phyloP scores from a whole-genome alignment of 1,140 invertebrate species.

The Procambarus virginalis region DNA sequence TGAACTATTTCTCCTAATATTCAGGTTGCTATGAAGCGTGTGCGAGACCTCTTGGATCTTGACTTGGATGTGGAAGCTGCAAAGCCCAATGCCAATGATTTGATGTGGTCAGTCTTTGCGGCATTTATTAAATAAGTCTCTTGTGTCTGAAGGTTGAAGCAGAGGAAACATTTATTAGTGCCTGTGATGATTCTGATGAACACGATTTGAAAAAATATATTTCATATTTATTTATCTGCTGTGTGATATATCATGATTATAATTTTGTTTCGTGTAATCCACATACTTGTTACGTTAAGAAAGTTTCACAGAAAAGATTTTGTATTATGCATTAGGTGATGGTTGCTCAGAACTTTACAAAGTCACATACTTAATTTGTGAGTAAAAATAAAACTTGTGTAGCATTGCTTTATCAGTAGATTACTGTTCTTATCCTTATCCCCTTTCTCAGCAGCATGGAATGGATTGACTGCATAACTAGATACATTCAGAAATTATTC shows the following conservation, averaged over 20 bases:
- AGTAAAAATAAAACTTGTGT: background rate
- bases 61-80: conserved; percentile 95
- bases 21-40: conserved; percentile 80
- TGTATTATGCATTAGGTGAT: conserved; percentile 9
- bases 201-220: conserved; percentile 7
- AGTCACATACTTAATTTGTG: background rate
- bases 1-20: background rate
- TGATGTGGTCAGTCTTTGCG: conserved; percentile 99
- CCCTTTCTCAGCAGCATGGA: background rate
- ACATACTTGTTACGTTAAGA: background rate
- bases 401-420: background rate
- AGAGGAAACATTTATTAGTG: conserved; percentile 31
- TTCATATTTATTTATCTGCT: conserved; percentile 15
- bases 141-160: conserved; percentile 6
- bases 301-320: background rate
- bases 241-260: background rate
- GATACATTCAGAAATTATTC: background rate
- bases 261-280: background rate
- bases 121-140: conserved; percentile 94
- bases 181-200: conserved; percentile 54
- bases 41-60: conserved; percentile 94
- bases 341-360: conserved; percentile 4
- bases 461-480: background rate
- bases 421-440: background rate
- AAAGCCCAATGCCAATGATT: conserved; percentile 90